Evolutionary conservation across 2,113 vertebrate species (phyloP).

Genomic region (Passer domesticus): DNA sequence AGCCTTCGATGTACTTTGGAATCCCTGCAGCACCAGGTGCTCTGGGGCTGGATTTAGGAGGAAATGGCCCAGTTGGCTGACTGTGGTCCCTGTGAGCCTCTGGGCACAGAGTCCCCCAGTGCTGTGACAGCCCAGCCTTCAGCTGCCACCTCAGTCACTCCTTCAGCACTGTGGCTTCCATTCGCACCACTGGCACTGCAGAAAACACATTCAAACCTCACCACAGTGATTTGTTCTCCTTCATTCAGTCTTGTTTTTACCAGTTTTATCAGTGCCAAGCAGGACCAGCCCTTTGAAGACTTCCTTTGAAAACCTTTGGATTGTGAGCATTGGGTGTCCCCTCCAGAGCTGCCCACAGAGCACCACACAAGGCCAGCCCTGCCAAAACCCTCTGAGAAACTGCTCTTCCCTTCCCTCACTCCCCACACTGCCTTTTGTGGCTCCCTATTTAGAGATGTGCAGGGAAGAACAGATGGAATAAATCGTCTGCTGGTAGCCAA

Average conservation of each 20-base stretch:
- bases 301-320: neutral
- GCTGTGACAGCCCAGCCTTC: neutral
- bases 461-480: slow-evolving; percentile 37
- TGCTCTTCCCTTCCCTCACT: neutral
- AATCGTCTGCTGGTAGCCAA: slow-evolving; percentile 39
- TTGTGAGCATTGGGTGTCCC: neutral
- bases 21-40: neutral
- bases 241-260: neutral
- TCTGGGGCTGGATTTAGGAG: neutral
- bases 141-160: neutral
- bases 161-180: neutral
- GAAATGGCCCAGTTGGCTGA: neutral
- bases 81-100: neutral
- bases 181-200: neutral
- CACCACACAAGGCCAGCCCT: neutral
- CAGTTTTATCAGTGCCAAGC: neutral
- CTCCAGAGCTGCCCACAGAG: neutral
- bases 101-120: neutral
- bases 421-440: neutral
- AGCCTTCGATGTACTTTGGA: neutral
- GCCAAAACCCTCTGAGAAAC: slow-evolving; percentile 37
- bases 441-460: neutral
- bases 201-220: neutral
- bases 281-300: neutral
- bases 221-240: neutral